Conservation (phyloP, 2,797 vertebrate species). For the Pygocentrus nattereri region DNA sequence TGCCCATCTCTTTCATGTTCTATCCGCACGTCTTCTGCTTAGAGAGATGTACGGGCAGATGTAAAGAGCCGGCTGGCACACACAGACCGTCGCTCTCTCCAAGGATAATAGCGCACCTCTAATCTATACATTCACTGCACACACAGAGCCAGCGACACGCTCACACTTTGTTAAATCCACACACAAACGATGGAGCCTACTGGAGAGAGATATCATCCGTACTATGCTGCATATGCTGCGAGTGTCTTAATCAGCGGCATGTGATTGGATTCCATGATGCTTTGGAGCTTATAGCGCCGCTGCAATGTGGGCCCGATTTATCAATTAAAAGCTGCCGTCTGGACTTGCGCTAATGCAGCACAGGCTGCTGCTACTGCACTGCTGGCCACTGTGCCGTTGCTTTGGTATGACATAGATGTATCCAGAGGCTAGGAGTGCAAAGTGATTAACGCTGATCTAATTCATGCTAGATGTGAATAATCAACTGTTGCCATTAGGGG, state of each 20-base stretch:
- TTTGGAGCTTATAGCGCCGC: slow-evolving; percentile 36
- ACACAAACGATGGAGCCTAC: slow-evolving; percentile 35
- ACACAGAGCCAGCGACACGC: slow-evolving; percentile 40
- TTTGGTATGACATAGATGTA: slow-evolving; percentile 34
- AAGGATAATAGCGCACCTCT: slow-evolving; percentile 52
- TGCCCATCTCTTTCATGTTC: slow-evolving; percentile 79
- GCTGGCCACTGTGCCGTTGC: neutral
- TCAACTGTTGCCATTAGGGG: slow-evolving; percentile 41
- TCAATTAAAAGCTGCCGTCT: slow-evolving; percentile 52
- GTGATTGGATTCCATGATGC: slow-evolving; percentile 11
- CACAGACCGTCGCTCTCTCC: slow-evolving; percentile 48
- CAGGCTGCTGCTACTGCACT: slow-evolving; percentile 8
- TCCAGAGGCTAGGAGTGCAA: slow-evolving; percentile 28
- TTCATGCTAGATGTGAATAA: slow-evolving; percentile 40
- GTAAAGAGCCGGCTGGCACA: slow-evolving; percentile 54
- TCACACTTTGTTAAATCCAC: slow-evolving; percentile 47
- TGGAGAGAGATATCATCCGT: slow-evolving; percentile 34
- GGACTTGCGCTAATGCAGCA: slow-evolving; percentile 37
- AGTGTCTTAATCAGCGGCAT: slow-evolving; percentile 30
- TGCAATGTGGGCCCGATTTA: slow-evolving; percentile 28
- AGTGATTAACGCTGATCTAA: slow-evolving; percentile 46
- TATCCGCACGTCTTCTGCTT: slow-evolving; percentile 77
- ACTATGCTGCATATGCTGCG: slow-evolving; percentile 22
- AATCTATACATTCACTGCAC: slow-evolving; percentile 61
- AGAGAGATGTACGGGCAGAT: slow-evolving; percentile 71